Evolutionary conservation across 92 coral and sea anemone genomes (phyloP), one percentile per base, ranked within the genome.

Genomic region (Pocillopora meandrina): DNA sequence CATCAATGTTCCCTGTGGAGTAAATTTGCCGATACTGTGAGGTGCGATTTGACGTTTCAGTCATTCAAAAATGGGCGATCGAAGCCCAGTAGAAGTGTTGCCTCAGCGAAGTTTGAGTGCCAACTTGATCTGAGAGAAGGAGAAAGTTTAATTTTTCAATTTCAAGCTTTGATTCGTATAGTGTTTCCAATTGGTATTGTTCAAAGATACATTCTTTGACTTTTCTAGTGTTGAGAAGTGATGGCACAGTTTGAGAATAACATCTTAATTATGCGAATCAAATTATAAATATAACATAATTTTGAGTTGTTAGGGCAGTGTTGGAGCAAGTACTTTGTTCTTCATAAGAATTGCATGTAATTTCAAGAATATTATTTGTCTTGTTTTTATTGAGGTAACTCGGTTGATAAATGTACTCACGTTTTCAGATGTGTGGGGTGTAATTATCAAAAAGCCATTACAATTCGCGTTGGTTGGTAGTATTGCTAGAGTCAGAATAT

Each of bases 291-390:
- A 34, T n/a, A 70, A 15, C 12, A 0, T 35, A 16, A 69, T 15
- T 74, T 74, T 74, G n/a, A 56, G 20, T 62, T 5, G 42, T 66
- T 56, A 76, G 61, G 61, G 18, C 68, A 15, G 19, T 61, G 31
- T 61, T 76, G 80, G 36, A 61, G 64, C 42, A 68, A 76, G 18
- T 33, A 33, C 42, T 60, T 76, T 76, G 67, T 76, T 76, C 80
- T 76, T 76, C 36, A 56, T 74, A 74, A 74, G 78, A 74, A 74
- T 74, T 56, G 65, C 55, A 56, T 42, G 63, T 74, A 23, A 74
- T 57, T 74, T 52, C 15, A 74, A 56, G 35, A 55, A 42, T 4
- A 23, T 36, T 9, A 57, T 13, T 11, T 20, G 80, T 1, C 68
- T 18, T 35, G 35, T 33, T 31, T 60, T 76, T 1, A 42, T 42